Evolutionary conservation across 2,113 vertebrate genomes (phyloP).

Genomic region (Lepus americanus): DNA sequence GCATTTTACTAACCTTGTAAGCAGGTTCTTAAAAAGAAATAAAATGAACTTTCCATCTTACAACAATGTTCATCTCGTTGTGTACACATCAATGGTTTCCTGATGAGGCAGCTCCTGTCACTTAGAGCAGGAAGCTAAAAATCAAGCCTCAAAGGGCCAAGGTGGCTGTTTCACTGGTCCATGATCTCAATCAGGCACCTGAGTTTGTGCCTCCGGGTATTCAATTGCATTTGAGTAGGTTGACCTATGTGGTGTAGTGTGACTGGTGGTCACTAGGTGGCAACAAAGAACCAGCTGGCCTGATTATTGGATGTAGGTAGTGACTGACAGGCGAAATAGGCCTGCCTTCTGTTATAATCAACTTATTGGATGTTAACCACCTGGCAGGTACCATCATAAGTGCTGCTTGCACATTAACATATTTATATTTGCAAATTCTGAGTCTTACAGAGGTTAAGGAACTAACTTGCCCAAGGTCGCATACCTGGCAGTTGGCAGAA

Average conservation of each 20-base stretch:
- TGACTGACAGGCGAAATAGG: not conserved
- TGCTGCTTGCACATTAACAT: not conserved
- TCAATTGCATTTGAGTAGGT: not conserved
- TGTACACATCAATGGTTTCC: not conserved
- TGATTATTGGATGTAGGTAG: not conserved
- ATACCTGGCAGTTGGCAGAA: not conserved
- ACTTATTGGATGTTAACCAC: not conserved
- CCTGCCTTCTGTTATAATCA: not conserved
- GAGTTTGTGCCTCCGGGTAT: fast-evolving
- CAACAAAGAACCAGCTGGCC: constrained; percentile 58
- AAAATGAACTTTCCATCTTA: not conserved
- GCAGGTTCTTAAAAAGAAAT: constrained; percentile 36
- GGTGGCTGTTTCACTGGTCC: not conserved
- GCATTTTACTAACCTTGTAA: constrained; percentile 26
- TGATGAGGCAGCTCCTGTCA: constrained; percentile 14
- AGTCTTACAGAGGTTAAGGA: not conserved
- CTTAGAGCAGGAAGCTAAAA: constrained; percentile 7
- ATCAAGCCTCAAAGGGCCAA: not conserved
- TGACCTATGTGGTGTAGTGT: not conserved
- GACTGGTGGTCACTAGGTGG: constrained; percentile 57
- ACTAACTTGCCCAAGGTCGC: not conserved
- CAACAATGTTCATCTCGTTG: not conserved
- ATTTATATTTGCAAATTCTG: not conserved
- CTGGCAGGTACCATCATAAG: not conserved
- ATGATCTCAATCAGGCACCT: not conserved